Evolutionary conservation across 2,888 invertebrate species (phyloP).

Genomic region (Blastobasis adustella): DNA sequence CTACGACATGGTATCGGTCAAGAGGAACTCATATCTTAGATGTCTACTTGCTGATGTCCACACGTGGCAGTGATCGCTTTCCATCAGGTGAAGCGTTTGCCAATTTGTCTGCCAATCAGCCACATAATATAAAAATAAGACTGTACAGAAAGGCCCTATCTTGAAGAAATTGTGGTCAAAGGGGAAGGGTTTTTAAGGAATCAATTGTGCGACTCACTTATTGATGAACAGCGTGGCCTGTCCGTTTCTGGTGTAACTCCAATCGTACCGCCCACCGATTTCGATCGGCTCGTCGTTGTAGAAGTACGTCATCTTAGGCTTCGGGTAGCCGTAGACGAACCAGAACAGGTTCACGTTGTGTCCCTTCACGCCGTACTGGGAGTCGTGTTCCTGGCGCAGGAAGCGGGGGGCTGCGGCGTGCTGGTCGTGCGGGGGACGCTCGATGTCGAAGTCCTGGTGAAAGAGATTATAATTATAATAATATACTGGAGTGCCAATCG

Average conservation of each 20-base stretch:
- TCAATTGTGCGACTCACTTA: slow-evolving; percentile 69
- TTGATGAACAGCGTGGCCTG: slow-evolving; percentile 93
- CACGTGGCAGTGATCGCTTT: too few relatives aligned
- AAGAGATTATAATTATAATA: neutral
- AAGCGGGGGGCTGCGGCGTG: slow-evolving; percentile 90
- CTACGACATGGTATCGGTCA: too few relatives aligned
- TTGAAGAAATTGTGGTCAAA: too few relatives aligned
- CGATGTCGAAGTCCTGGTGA: slow-evolving; percentile 86
- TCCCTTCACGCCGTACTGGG: slow-evolving; percentile 93
- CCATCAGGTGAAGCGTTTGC: too few relatives aligned
- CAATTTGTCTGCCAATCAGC: too few relatives aligned
- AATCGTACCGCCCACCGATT: slow-evolving; percentile 88
- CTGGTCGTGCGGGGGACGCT: slow-evolving; percentile 89
- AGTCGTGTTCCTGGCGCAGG: slow-evolving; percentile 88
- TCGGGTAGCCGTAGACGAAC: slow-evolving; percentile 97
- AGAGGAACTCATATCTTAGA: too few relatives aligned
- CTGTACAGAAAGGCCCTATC: too few relatives aligned
- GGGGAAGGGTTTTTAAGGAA: too few relatives aligned
- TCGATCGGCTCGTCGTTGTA: slow-evolving; percentile 90
- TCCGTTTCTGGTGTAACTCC: slow-evolving; percentile 91
- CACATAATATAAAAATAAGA: too few relatives aligned
- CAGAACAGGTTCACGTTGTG: slow-evolving; percentile 93
- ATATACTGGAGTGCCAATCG: too few relatives aligned
- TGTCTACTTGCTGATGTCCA: too few relatives aligned
- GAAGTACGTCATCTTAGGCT: slow-evolving; percentile 93